Evolutionary conservation across 2,888 invertebrate genomes (phyloP), one percentile per base, ranked within the genome.

Genomic region (Xestia xanthographa): DNA sequence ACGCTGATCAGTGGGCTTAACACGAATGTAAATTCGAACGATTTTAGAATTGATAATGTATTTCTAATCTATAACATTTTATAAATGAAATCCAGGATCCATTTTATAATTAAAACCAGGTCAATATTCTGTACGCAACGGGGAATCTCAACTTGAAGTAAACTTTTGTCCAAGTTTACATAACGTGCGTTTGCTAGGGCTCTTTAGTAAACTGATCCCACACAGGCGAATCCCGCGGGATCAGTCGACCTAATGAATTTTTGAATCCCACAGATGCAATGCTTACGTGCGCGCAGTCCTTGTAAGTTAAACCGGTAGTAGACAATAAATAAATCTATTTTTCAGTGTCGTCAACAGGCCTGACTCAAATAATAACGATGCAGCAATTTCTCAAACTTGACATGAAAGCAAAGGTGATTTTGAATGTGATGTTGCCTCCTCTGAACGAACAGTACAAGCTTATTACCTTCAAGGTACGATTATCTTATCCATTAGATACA

Each of bases 391-490:
- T 97, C 2, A 90, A 90, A 41, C 86, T 90, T 5, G 89, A 96
- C 81, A 97, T 97, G 82, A 79, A 70, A 48, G 72, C 17, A 29
- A 83, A 79, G 11, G 58, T 82, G 41, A 82, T 82, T 58, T n/a
- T 79, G 5, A 82, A 82, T 38, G 93, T 98, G 17, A 90, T 95
- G n/a, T 90, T 98, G 12, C 97, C 97, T 0, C 91, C 97, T 0
- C 92, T 97, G 41, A 93, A 93, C 53, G 91, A 94, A 1, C 90
- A 95, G 8, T 96, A 96, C 70, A 91, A 95, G 5, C 96, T 97
- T 62, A 96, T 97, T 80, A 97, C 97, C 0, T 98, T 97, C 86
- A 98, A 98, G 96, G 97, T 98, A 71, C 3, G 14, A 11, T n/a
- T 60, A 20, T 45, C 22, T 41, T 17, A 68, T 22, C 9, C 5